phyloP scores from a whole-genome alignment of 2,113 vertebrate genomes.

The Apeltes quadracus region DNA sequence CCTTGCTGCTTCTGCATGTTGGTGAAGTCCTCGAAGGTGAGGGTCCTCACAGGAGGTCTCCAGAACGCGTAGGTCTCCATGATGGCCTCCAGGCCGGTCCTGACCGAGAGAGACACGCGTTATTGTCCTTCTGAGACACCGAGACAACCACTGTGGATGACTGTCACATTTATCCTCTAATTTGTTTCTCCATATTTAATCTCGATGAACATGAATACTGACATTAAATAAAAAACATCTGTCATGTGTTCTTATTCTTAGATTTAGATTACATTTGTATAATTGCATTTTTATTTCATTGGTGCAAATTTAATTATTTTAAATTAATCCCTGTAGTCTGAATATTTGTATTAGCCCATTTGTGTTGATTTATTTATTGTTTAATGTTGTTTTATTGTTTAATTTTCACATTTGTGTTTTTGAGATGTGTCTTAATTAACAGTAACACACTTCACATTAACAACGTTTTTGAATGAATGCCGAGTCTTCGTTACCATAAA shows the following conservation, averaged over 20 bases:
- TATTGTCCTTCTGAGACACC: no score
- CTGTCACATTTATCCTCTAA: not conserved
- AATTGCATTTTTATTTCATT: no score
- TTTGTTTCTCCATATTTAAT: not conserved
- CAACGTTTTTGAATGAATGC: not conserved
- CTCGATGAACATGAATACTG: not conserved
- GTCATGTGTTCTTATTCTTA: no score
- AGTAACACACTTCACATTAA: not conserved
- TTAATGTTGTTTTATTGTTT: no score
- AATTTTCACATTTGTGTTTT: no score
- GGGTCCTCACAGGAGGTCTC: slow-evolving; percentile 97
- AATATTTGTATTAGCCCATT: no score
- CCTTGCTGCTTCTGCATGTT: slow-evolving; percentile 99
- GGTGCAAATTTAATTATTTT: no score
- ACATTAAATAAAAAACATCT: not conserved
- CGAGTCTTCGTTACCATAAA: not conserved
- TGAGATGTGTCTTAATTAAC: no score
- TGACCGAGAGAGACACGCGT: no score
- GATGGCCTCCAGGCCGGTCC: slow-evolving; percentile 97
- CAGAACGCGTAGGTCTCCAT: slow-evolving; percentile 99
- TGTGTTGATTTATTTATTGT: no score
- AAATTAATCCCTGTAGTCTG: no score
- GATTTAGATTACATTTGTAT: no score
- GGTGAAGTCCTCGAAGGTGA: slow-evolving; percentile 98
- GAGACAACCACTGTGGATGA: not conserved